These are phyloP conservation scores for Archips crataeganus DNA, from an alignment of 2,888 invertebrate species.

Conservation along the genomic window DNA sequence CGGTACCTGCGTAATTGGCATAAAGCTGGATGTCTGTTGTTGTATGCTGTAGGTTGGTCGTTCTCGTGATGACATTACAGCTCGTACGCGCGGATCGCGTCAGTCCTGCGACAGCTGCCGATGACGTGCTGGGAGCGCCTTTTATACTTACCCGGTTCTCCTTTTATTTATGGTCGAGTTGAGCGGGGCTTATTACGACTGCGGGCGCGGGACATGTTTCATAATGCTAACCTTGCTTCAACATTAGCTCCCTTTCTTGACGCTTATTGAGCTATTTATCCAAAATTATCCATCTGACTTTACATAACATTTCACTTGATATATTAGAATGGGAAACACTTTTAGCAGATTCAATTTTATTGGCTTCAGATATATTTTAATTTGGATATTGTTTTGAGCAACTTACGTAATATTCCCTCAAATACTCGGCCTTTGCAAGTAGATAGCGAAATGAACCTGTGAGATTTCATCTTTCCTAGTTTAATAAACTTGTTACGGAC, in stretches of 20 bases:
- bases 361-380: not conserved
- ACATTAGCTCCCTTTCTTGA: conserved; percentile 61
- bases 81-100: conserved; percentile 58
- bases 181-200: conserved; percentile 78
- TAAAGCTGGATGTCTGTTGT: conserved; percentile 45
- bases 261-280: conserved; percentile 70
- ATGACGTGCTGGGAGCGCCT: conserved; percentile 73
- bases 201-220: conserved; percentile 71
- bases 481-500: conserved; percentile 7
- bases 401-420: not conserved
- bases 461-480: not conserved
- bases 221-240: conserved; percentile 68
- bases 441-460: not conserved
- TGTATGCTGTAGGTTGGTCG: conserved; percentile 46
- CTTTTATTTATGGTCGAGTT: conserved; percentile 81
- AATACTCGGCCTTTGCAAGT: not conserved
- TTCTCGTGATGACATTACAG: conserved; percentile 63
- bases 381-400: conserved; percentile 1
- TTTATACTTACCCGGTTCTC: conserved; percentile 64
- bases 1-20: conserved; percentile 3
- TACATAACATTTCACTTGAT: conserved; percentile 42
- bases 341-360: conserved; percentile 20
- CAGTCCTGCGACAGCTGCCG: conserved; percentile 72
- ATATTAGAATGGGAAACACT: conserved; percentile 19
- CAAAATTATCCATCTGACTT: conserved; percentile 53